Percentiles rank a stretch among this genome's conserved stretches.
These are phyloP conservation scores for Mastigias papua DNA, from an alignment of 30 jellyfish, hydroid and myxozoan genomes.

Conservation along the genomic window DNA sequence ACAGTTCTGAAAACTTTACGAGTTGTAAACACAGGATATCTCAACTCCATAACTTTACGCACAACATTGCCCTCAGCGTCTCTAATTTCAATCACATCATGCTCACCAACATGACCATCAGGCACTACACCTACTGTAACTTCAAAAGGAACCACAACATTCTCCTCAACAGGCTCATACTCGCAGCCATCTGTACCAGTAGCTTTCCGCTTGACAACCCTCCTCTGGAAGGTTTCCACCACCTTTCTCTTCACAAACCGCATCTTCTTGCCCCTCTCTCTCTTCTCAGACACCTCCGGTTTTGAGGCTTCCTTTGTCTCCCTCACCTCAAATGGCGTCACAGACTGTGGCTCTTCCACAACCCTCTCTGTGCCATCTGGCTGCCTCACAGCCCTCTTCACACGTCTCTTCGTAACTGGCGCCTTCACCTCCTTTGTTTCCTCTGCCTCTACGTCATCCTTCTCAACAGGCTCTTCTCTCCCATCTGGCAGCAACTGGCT, in stretches of 20 bases:
- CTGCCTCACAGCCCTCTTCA: conserved; percentile 54
- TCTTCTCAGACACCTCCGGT: conserved; percentile 68
- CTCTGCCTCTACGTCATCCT: conserved; percentile 71
- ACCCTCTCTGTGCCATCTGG: conserved; percentile 81
- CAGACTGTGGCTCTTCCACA: conserved; percentile 73
- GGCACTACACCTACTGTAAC: background rate
- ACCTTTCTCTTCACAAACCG: conserved; percentile 29
- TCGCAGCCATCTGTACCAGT: conserved; percentile 81
- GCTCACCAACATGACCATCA: conserved; percentile 5
- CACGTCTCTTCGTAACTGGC: conserved; percentile 43
- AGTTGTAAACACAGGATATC: conserved; percentile 49
- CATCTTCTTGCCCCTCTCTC: conserved; percentile 55
- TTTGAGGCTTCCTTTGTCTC: conserved; percentile 60
- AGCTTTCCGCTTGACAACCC: conserved; percentile 70
- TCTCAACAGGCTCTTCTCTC: conserved; percentile 46
- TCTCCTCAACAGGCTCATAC: conserved; percentile 84
- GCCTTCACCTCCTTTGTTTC: conserved; percentile 33
- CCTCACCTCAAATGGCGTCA: conserved; percentile 43
- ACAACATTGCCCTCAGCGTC: conserved; percentile 55
- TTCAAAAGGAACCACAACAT: conserved; percentile 75
- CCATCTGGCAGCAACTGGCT: conserved; percentile 67
- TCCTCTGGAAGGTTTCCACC: conserved; percentile 55
- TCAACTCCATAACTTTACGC: conserved; percentile 47
- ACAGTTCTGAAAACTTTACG: conserved; percentile 61
- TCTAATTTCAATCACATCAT: conserved; percentile 34